Evolutionary conservation across 2,113 vertebrate genomes (phyloP).

Genomic region (Corythornis madagascariensis): DNA sequence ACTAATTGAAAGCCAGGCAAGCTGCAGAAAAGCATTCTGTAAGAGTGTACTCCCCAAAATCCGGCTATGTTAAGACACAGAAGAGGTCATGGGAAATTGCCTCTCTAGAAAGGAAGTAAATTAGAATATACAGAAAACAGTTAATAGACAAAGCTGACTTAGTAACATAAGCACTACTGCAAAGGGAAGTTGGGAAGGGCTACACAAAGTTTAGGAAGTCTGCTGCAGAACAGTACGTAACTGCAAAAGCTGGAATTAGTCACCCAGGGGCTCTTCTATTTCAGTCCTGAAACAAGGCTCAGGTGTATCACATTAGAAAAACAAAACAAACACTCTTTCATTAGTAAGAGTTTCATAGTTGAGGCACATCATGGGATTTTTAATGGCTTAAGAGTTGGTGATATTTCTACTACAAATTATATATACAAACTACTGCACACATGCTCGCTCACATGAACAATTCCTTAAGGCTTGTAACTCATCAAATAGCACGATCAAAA

Average conservation of each 20-base stretch:
- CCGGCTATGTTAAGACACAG: not conserved
- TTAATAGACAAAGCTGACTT: not conserved
- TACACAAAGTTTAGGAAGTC: not conserved
- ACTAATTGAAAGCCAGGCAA: not conserved
- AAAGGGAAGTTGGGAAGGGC: not conserved
- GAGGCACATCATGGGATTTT: not conserved
- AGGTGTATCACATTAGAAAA: not conserved
- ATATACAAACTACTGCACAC: not conserved
- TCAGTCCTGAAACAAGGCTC: not conserved
- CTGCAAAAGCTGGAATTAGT: not conserved
- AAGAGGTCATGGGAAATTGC: not conserved
- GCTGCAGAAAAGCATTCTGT: not conserved
- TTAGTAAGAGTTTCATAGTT: not conserved
- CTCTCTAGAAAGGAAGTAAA: not conserved
- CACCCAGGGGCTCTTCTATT: not conserved
- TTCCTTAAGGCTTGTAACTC: not conserved
- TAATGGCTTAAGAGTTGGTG: not conserved
- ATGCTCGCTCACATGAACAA: not conserved
- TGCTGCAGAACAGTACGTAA: not conserved
- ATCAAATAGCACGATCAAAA: not conserved
- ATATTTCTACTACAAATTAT: not conserved
- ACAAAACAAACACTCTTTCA: not conserved
- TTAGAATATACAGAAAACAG: not conserved
- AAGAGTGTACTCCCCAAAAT: not conserved
- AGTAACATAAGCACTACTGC: not conserved